phyloP scores from a whole-genome alignment of 2,113 vertebrate genomes.

The Ophthalmolycus amberensis region DNA sequence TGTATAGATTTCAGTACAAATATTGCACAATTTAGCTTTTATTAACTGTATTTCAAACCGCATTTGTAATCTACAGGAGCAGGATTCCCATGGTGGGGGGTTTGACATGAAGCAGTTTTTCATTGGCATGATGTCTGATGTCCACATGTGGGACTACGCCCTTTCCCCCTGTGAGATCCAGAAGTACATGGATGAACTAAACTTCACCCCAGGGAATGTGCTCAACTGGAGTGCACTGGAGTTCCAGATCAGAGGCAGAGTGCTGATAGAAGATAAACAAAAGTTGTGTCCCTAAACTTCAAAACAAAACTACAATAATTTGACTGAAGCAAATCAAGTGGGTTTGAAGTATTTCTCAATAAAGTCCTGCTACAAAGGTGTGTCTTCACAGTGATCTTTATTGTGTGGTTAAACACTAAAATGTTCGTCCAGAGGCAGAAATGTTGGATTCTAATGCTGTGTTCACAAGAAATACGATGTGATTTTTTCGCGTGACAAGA shows the following conservation, averaged over 20 bases:
- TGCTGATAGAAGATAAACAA: conserved; percentile 59
- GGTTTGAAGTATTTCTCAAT: no score
- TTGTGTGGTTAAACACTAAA: no score
- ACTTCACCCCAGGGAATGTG: conserved; percentile 72
- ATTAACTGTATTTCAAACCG: not conserved
- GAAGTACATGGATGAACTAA: conserved; percentile 7
- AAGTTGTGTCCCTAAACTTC: no score
- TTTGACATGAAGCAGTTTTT: conserved; percentile 68
- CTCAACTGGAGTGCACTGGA: conserved; percentile 73
- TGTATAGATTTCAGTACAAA: not conserved
- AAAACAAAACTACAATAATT: no score
- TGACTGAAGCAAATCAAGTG: no score
- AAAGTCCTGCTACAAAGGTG: no score
- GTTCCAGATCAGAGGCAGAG: conserved; percentile 34
- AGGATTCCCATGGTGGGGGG: conserved; percentile 63
- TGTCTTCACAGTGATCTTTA: no score
- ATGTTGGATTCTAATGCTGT: no score
- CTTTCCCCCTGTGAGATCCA: conserved; percentile 17
- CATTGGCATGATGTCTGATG: conserved; percentile 71
- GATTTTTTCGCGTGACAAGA: no score
- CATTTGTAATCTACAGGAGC: conserved; percentile 44
- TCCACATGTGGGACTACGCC: conserved; percentile 77
- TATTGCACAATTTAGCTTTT: not conserved
- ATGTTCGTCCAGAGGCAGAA: no score
- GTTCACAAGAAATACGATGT: no score